Conservation (phyloP, 2,797 vertebrate genomes). For the Phataginus tricuspis region DNA sequence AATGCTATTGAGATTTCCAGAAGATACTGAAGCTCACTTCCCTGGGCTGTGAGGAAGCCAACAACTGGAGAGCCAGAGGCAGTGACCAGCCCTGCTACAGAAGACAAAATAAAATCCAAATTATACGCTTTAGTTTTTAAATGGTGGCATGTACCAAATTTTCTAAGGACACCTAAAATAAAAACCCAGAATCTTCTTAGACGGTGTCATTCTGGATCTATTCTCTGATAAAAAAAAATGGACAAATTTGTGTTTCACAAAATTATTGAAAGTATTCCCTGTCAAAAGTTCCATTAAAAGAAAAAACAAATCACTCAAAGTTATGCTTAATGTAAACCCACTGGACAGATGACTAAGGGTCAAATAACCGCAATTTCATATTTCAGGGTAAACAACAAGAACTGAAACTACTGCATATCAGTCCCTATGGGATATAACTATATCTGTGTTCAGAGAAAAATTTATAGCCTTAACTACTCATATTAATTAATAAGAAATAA, state of each 20-base stretch:
- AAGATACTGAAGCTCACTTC: neutral
- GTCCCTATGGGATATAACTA: neutral
- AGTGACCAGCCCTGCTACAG: neutral
- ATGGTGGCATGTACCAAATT: neutral
- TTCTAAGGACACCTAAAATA: neutral
- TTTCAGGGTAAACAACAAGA: neutral
- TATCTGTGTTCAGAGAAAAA: neutral
- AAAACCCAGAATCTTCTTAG: neutral
- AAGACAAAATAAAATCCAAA: neutral
- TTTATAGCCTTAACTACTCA: neutral
- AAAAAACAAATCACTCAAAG: neutral
- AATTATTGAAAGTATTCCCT: neutral
- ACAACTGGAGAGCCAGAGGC: fast-evolving
- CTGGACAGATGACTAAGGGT: neutral
- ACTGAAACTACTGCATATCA: neutral
- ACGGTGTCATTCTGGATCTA: neutral
- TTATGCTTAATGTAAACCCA: neutral
- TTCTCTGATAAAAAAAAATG: neutral
- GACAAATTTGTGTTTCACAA: neutral
- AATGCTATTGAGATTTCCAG: neutral
- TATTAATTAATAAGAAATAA: neutral
- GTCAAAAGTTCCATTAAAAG: neutral
- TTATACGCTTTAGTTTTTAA: neutral
- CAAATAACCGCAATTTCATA: neutral
- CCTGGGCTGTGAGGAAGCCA: neutral